A percentile compares a stretch with the other conserved stretches of the same genome.
phyloP scores from a whole-genome alignment of 2,888 invertebrate genomes.

The Marasmarcha lunaedactyla region DNA sequence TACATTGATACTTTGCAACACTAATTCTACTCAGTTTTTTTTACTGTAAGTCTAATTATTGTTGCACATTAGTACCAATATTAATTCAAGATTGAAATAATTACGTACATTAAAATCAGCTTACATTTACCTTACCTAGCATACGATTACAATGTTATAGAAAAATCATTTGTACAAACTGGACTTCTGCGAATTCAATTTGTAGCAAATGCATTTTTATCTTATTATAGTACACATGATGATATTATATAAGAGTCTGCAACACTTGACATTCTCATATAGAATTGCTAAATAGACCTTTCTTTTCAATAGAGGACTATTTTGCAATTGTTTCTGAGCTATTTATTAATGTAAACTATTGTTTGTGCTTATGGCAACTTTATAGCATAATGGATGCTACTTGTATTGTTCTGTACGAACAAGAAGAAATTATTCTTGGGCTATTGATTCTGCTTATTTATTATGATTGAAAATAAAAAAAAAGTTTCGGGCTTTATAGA shows the following conservation, averaged over 20 bases:
- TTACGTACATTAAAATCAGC: slow-evolving; percentile 67
- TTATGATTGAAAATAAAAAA: slow-evolving; percentile 31
- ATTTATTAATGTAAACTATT: not conserved
- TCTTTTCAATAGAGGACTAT: slow-evolving; percentile 19
- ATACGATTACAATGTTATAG: slow-evolving; percentile 55
- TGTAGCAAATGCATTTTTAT: slow-evolving; percentile 9
- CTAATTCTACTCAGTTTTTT: slow-evolving; percentile 14
- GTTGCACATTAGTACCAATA: slow-evolving; percentile 32
- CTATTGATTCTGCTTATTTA: slow-evolving; percentile 45
- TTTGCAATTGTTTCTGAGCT: slow-evolving; percentile 20
- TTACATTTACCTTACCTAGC: slow-evolving; percentile 63
- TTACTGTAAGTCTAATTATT: slow-evolving; percentile 13
- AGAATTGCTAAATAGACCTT: slow-evolving; percentile 28
- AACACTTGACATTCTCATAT: slow-evolving; percentile 62
- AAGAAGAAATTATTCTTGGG: slow-evolving; percentile 38
- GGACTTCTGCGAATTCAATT: not conserved
- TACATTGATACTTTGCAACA: slow-evolving; percentile 37
- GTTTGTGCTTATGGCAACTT: slow-evolving; percentile 44
- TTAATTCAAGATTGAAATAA: slow-evolving; percentile 65
- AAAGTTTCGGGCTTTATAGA: slow-evolving; percentile 42
- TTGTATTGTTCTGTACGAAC: slow-evolving; percentile 25
- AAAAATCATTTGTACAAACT: slow-evolving; percentile 28
- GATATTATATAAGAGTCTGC: slow-evolving; percentile 67
- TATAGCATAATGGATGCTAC: slow-evolving; percentile 31
- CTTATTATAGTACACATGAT: slow-evolving; percentile 64